phyloP scores from a whole-genome alignment of 2,797 vertebrate genomes.

The Sebastes hubbsi region DNA sequence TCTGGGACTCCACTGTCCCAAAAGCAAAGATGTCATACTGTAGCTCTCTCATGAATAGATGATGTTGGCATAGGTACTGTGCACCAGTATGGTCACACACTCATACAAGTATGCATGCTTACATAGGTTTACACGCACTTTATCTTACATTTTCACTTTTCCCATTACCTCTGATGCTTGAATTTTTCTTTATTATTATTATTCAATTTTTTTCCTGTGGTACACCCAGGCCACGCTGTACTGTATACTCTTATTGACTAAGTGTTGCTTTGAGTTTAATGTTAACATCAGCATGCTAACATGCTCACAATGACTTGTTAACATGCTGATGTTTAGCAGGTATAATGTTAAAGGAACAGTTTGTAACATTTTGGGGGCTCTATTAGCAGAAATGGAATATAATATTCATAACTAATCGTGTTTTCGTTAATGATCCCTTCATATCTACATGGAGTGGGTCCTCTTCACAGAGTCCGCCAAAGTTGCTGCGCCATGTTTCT shows the following conservation, averaged over 20 bases:
- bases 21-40: constrained; percentile 19
- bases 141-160: background rate
- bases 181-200: background rate
- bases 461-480: too few relatives aligned
- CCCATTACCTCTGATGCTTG: background rate
- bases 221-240: background rate
- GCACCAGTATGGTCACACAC: background rate
- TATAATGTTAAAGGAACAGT: background rate
- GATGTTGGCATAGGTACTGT: constrained; percentile 13
- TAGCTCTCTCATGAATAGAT: constrained; percentile 25
- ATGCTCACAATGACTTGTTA: background rate
- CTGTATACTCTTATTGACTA: background rate
- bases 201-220: background rate
- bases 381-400: too few relatives aligned
- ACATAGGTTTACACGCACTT: background rate
- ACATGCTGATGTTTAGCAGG: background rate
- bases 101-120: background rate
- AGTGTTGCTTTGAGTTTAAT: background rate
- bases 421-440: too few relatives aligned
- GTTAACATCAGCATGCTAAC: background rate
- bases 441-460: too few relatives aligned
- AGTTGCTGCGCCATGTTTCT: too few relatives aligned
- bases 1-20: constrained; percentile 9
- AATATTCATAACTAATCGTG: too few relatives aligned
- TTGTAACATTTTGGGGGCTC: too few relatives aligned